These are phyloP conservation scores for Geodia barretti DNA, from an alignment of 37 sponge, comb jelly and placozoan species.

Conservation along the genomic window DNA sequence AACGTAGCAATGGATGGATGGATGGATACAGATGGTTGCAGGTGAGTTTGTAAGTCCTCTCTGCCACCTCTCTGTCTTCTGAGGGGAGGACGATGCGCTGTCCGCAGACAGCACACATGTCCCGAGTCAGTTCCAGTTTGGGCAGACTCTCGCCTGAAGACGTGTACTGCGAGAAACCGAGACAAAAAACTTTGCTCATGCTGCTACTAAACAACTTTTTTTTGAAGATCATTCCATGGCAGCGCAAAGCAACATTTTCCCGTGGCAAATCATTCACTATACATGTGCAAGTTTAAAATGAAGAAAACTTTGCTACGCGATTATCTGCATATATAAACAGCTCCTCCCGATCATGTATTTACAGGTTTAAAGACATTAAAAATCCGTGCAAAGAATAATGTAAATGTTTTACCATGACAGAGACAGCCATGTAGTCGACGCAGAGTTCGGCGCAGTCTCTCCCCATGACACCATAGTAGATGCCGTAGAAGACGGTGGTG, in stretches of 20 bases:
- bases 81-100: conserved; percentile 54
- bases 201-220: too few relatives aligned
- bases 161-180: conserved; percentile 51
- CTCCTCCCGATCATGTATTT: too few relatives aligned
- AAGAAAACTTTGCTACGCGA: too few relatives aligned
- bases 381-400: neutral
- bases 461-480: conserved; percentile 97
- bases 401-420: too few relatives aligned
- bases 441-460: conserved; percentile 96
- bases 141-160: conserved; percentile 62
- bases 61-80: conserved; percentile 32
- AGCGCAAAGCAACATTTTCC: too few relatives aligned
- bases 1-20: too few relatives aligned
- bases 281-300: neutral
- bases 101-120: conserved; percentile 97
- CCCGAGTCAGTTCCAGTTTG: conserved; percentile 46
- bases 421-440: conserved; percentile 95
- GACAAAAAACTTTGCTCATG: too few relatives aligned
- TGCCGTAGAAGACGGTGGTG: conserved; percentile 90
- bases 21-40: conserved; percentile 93
- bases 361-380: neutral
- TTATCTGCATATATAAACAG: too few relatives aligned
- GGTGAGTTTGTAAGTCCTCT: conserved; percentile 85
- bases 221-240: too few relatives aligned
- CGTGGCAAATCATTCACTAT: too few relatives aligned